Percentiles rank a stretch among this genome's conserved stretches.
Evolutionary conservation across 2,797 vertebrate species (phyloP).

Genomic region (Enteromius thamalakanensis): DNA sequence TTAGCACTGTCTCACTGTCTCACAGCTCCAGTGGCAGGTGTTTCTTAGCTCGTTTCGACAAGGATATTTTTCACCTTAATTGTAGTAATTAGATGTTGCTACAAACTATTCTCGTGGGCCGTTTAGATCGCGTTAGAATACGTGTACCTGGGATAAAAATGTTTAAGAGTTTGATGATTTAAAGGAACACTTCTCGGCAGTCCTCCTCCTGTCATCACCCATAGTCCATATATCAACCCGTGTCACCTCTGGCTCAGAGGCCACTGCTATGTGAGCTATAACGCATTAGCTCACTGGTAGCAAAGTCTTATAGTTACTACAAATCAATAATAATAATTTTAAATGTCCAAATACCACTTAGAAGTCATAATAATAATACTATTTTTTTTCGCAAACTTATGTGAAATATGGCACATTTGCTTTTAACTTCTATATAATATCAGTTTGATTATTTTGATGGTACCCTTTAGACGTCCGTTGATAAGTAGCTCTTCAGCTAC

Average conservation of each 20-base stretch:
- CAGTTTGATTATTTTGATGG: no score
- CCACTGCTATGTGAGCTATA: background rate
- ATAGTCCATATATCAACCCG: background rate
- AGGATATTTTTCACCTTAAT: slow-evolving; percentile 30
- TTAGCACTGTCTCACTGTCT: slow-evolving; percentile 38
- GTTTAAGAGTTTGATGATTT: slow-evolving; percentile 41
- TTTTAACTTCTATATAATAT: no score
- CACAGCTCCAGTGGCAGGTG: slow-evolving; percentile 52
- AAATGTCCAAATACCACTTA: no score
- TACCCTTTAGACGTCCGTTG: no score
- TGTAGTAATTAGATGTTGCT: slow-evolving; percentile 29
- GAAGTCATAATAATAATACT: no score
- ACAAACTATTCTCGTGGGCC: background rate
- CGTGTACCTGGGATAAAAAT: background rate
- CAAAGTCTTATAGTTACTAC: no score
- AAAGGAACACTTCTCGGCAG: slow-evolving; percentile 46
- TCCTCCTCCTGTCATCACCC: slow-evolving; percentile 54
- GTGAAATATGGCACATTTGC: no score
- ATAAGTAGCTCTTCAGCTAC: no score
- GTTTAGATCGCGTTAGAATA: background rate
- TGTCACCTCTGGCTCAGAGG: background rate
- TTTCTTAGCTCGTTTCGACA: slow-evolving; percentile 26
- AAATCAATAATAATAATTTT: no score
- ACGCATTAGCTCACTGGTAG: background rate
- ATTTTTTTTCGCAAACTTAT: no score